A percentile compares a stretch with the other conserved stretches of the same genome.
phyloP scores from a whole-genome alignment of 2,113 vertebrate species.

The Caracal caracal region DNA sequence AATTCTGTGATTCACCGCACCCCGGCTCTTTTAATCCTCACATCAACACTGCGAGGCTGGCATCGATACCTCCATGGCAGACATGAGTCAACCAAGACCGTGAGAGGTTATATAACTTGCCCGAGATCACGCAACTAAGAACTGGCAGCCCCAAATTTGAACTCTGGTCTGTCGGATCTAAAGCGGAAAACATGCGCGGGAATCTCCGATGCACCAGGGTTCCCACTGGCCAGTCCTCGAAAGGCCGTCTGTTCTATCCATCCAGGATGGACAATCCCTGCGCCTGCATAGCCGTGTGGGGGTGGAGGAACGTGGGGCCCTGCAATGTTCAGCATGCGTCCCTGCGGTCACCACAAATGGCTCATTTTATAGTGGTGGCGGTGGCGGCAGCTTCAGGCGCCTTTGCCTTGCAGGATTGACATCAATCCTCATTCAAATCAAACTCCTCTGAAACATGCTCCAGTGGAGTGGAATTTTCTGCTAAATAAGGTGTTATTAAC shows the following conservation, averaged over 20 bases:
- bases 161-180: not conserved
- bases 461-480: slow-evolving; percentile 87
- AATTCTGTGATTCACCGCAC: not conserved
- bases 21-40: not conserved
- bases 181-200: not conserved
- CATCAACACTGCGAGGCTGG: not conserved
- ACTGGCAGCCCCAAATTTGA: not conserved
- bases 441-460: slow-evolving; percentile 84
- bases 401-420: slow-evolving; percentile 71
- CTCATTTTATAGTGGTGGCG: not conserved
- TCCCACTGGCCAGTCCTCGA: not conserved
- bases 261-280: not conserved
- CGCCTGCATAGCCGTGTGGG: not conserved
- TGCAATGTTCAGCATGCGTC: not conserved
- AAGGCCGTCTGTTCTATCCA: not conserved
- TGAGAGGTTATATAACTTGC: not conserved
- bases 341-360: not conserved
- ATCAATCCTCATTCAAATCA: slow-evolving; percentile 86
- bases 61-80: not conserved
- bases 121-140: not conserved
- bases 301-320: accelerated
- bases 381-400: not conserved
- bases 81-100: not conserved
- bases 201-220: not conserved
- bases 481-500: slow-evolving; percentile 88